phyloP scores from a whole-genome alignment of 1,140 invertebrate species.

The Nephotettix cincticeps region DNA sequence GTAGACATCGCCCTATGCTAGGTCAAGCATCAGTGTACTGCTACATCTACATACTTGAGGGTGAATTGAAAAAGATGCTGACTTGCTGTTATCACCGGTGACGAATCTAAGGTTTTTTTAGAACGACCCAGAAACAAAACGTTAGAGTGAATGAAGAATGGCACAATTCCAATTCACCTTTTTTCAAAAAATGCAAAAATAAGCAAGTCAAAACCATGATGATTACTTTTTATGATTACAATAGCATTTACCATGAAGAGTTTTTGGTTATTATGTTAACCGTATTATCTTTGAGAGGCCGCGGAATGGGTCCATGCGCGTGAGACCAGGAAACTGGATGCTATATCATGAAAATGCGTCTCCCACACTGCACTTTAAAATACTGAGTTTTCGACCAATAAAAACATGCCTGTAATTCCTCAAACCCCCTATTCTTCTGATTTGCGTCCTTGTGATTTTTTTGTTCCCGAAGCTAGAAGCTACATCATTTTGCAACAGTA shows the following conservation, averaged over 20 bases:
- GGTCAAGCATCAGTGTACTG: too few species aligned
- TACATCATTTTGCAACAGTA: too few species aligned
- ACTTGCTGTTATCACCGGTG: too few species aligned
- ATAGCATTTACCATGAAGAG: neutral
- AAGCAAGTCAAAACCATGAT: neutral
- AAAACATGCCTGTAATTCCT: neutral
- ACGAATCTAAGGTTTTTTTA: constrained; percentile 52
- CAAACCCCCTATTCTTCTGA: neutral
- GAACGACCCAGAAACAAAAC: constrained; percentile 18
- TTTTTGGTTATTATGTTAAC: neutral
- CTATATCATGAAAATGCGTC: neutral
- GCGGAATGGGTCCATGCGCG: neutral
- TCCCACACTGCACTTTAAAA: neutral
- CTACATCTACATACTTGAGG: too few species aligned
- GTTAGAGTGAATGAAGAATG: neutral
- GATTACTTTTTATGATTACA: neutral
- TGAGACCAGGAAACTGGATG: neutral
- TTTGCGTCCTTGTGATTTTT: neutral
- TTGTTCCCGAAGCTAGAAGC: neutral
- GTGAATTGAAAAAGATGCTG: too few species aligned
- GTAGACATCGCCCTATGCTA: too few species aligned
- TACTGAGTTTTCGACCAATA: neutral
- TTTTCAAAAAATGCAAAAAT: neutral
- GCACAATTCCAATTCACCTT: neutral
- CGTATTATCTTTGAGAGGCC: neutral